Evolutionary conservation across 2,888 invertebrate species (phyloP).

Genomic region (Drosophila helvetica): DNA sequence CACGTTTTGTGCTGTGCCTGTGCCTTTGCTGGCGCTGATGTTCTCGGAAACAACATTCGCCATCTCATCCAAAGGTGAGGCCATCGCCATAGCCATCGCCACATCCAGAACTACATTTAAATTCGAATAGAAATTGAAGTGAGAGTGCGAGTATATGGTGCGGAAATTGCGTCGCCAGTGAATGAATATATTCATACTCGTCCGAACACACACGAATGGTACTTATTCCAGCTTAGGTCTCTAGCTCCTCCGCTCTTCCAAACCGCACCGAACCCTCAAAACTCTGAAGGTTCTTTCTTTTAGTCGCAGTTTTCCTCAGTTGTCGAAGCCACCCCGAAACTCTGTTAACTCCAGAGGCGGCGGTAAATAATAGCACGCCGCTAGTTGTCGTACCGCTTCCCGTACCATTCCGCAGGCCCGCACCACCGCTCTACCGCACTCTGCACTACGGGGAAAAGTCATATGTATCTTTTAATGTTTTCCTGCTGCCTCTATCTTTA

Average conservation of each 20-base stretch:
- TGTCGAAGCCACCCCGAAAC: too few species aligned
- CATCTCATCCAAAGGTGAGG: neutral
- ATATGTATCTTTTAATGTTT: conserved; percentile 65
- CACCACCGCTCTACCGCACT: too few species aligned
- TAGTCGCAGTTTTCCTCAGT: neutral
- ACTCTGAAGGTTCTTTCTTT: neutral
- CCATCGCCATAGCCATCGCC: neutral
- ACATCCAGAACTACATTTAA: conserved; percentile 11
- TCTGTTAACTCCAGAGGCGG: neutral
- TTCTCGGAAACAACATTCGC: conserved; percentile 24
- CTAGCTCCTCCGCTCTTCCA: neutral
- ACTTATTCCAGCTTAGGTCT: neutral
- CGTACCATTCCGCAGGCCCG: neutral
- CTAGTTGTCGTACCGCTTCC: neutral
- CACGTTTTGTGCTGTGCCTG: conserved; percentile 35
- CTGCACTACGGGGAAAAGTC: neutral
- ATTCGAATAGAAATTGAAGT: conserved; percentile 3
- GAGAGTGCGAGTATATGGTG: neutral
- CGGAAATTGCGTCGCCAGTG: neutral
- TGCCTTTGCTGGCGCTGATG: conserved; percentile 9
- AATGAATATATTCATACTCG: conserved; percentile 18
- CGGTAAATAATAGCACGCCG: neutral
- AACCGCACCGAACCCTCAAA: neutral
- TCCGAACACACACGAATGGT: conserved; percentile 18
- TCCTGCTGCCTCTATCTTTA: conserved; percentile 32